Percentiles rank a stretch among this genome's conserved stretches.
Conservation (phyloP, 1,140 invertebrate genomes). For the Trachymyrmex cornetzi region DNA sequence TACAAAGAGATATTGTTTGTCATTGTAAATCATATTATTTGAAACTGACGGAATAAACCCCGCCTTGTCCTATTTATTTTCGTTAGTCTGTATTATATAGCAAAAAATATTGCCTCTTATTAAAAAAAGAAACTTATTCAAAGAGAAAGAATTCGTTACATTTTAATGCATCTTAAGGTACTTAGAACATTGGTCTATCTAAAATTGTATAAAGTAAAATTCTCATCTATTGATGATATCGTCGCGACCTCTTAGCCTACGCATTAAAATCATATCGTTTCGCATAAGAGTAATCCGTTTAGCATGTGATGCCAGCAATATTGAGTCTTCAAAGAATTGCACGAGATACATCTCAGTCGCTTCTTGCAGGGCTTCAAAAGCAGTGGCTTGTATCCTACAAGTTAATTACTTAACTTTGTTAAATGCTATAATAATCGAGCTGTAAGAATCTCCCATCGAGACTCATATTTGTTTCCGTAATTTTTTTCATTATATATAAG, state of each 20-base stretch:
- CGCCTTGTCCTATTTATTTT: neutral
- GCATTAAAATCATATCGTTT: slow-evolving; percentile 87
- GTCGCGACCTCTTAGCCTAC: slow-evolving; percentile 82
- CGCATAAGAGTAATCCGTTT: slow-evolving; percentile 92
- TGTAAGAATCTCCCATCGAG: neutral
- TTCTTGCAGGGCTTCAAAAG: slow-evolving; percentile 89
- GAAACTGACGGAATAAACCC: too few species aligned
- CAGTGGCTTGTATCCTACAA: slow-evolving; percentile 87
- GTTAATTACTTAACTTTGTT: slow-evolving; percentile 10
- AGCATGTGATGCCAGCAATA: slow-evolving; percentile 90
- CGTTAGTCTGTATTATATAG: neutral
- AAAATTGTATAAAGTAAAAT: neutral
- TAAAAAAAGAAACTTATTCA: neutral
- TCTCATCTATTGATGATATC: slow-evolving; percentile 82
- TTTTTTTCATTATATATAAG: neutral
- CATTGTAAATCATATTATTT: too few species aligned
- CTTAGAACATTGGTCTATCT: neutral
- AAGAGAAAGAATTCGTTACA: neutral
- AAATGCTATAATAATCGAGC: neutral
- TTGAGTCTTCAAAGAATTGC: slow-evolving; percentile 92
- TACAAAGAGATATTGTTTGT: too few species aligned
- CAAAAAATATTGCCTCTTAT: neutral
- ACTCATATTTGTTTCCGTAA: neutral
- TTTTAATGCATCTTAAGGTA: neutral
- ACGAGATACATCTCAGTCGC: slow-evolving; percentile 92